These are phyloP conservation scores for Dichetophora obliterata DNA, from an alignment of 2,888 invertebrate genomes.

Conservation along the genomic window DNA sequence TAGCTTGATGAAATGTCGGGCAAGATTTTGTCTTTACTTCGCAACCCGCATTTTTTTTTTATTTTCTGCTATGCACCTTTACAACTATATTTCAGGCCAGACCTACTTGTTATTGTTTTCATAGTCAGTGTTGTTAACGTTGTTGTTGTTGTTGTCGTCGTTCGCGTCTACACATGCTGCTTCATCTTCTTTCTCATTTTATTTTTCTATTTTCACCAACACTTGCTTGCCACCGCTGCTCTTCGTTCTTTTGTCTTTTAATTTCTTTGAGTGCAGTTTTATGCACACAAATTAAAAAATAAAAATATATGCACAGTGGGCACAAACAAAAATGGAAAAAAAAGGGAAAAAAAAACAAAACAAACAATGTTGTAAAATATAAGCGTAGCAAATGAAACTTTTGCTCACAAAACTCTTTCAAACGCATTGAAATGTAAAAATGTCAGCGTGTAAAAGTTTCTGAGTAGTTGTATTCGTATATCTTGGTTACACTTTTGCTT, in stretches of 20 bases:
- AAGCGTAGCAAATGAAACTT: background rate
- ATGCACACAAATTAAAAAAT: constrained; percentile 30
- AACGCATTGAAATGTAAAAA: constrained; percentile 26
- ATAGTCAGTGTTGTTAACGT: background rate
- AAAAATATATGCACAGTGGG: background rate
- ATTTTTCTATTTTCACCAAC: background rate
- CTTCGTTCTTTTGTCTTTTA: constrained; percentile 11
- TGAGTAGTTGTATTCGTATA: background rate
- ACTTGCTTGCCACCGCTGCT: background rate
- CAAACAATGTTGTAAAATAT: no score
- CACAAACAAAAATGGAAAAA: background rate
- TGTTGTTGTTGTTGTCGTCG: background rate
- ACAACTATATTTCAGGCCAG: background rate
- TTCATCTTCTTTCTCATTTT: background rate
- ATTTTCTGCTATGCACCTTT: background rate
- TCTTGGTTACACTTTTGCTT: background rate
- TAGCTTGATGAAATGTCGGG: background rate
- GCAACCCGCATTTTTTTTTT: background rate
- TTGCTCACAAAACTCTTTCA: background rate
- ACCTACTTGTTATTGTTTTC: background rate
- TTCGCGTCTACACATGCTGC: background rate
- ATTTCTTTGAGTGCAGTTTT: constrained; percentile 20
- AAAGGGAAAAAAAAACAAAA: background rate
- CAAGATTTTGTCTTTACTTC: background rate
- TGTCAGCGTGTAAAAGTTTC: constrained; percentile 7